phyloP scores from a whole-genome alignment of 2,113 vertebrate species.

The Sterna hirundo region DNA sequence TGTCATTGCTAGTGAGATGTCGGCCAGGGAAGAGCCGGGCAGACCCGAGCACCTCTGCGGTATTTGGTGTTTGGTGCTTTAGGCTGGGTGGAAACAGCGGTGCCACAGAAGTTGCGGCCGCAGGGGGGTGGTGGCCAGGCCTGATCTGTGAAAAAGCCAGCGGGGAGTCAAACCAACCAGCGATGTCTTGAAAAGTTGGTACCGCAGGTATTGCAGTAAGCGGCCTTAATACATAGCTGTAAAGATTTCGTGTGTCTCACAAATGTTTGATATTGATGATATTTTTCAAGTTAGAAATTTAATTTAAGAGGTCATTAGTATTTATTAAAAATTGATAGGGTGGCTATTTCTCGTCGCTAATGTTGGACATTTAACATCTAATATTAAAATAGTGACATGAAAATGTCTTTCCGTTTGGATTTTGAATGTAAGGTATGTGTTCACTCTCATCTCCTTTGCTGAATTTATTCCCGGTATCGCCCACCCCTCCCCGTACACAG shows the following conservation, averaged over 20 bases:
- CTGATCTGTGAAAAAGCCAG: not conserved
- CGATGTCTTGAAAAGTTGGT: not conserved
- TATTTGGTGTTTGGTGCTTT: not conserved
- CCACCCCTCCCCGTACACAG: not conserved
- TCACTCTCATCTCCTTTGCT: not conserved
- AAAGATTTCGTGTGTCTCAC: not conserved
- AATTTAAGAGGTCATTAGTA: not conserved
- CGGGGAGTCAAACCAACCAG: not conserved
- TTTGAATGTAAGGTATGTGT: not conserved
- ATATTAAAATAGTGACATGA: not conserved
- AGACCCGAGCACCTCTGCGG: not conserved
- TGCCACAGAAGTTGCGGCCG: not conserved
- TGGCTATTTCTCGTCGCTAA: not conserved
- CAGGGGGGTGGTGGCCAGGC: not conserved
- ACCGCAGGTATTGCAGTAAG: not conserved
- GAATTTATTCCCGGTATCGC: not conserved
- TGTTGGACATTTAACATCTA: not conserved
- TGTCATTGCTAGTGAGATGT: not conserved
- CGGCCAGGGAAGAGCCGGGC: not conserved
- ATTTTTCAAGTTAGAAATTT: slow-evolving; percentile 14
- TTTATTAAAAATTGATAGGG: slow-evolving; percentile 18
- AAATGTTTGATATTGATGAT: not conserved
- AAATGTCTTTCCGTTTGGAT: not conserved
- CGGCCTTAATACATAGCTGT: not conserved
- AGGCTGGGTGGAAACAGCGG: not conserved